These are phyloP conservation scores for Steatornis caripensis DNA, from an alignment of 2,113 vertebrate species.

Conservation along the genomic window DNA sequence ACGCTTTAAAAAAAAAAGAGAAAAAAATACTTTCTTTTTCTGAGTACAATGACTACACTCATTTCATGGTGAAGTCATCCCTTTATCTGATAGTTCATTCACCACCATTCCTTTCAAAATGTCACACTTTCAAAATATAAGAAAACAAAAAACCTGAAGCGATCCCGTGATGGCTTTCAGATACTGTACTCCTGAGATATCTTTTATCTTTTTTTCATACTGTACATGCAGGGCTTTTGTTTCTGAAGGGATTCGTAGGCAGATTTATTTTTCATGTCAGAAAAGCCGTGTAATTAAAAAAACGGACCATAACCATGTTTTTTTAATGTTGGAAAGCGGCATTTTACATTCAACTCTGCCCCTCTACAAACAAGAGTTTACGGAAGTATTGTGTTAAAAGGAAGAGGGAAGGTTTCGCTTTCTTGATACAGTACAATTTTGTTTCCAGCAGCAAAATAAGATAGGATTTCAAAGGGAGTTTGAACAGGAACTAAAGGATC, in stretches of 20 bases:
- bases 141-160: conserved; percentile 22
- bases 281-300: not conserved
- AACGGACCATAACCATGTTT: not conserved
- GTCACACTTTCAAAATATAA: conserved; percentile 35
- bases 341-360: not conserved
- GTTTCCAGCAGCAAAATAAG: conserved; percentile 3
- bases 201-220: conserved; percentile 3
- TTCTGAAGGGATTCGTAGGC: not conserved
- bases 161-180: not conserved
- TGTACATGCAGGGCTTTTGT: not conserved
- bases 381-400: not conserved
- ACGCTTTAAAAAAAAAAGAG: not conserved
- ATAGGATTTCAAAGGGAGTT: not conserved
- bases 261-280: not conserved
- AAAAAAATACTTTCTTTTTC: not conserved
- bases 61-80: conserved; percentile 37
- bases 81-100: conserved; percentile 54
- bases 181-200: not conserved
- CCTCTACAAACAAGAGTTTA: not conserved
- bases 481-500: not conserved
- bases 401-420: not conserved
- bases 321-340: not conserved
- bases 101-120: conserved; percentile 47
- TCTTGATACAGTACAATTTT: not conserved
- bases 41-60: conserved; percentile 5